A percentile compares a stretch with the other conserved stretches of the same genome.
phyloP scores from a whole-genome alignment of 2,113 vertebrate species.

The Nibea coibor region DNA sequence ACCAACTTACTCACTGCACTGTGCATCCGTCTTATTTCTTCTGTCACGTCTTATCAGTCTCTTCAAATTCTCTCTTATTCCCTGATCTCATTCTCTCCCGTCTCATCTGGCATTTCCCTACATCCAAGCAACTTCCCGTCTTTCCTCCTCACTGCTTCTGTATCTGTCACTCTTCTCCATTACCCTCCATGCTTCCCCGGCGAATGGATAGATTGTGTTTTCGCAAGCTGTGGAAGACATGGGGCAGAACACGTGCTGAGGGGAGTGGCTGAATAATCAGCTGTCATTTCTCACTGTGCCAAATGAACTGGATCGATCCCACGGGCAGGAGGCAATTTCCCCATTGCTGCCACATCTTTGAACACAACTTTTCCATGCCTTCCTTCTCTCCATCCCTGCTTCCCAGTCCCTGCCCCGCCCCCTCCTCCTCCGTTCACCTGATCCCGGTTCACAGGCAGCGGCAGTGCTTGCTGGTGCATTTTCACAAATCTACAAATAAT shows the following conservation, averaged over 20 bases:
- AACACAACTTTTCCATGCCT: slow-evolving; percentile 35
- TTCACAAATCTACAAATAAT: slow-evolving; percentile 71
- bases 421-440: slow-evolving; percentile 16
- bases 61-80: neutral
- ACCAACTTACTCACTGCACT: neutral
- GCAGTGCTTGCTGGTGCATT: slow-evolving; percentile 51
- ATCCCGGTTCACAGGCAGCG: slow-evolving; percentile 38
- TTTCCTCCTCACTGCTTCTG: slow-evolving; percentile 12
- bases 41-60: neutral
- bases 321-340: slow-evolving; percentile 80
- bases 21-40: neutral
- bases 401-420: neutral
- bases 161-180: slow-evolving; percentile 28
- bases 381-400: neutral
- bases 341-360: slow-evolving; percentile 69
- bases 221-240: slow-evolving; percentile 13
- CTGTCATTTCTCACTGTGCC: slow-evolving; percentile 82
- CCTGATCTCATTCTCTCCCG: neutral
- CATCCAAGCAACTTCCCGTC: neutral
- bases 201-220: slow-evolving; percentile 39
- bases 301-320: slow-evolving; percentile 85
- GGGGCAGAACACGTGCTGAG: slow-evolving; percentile 78
- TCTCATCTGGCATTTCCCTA: neutral
- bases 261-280: slow-evolving; percentile 86
- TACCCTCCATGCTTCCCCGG: slow-evolving; percentile 5